These are phyloP conservation scores for Crepidodera aurea DNA, from an alignment of 2,888 invertebrate species.

Conservation along the genomic window DNA sequence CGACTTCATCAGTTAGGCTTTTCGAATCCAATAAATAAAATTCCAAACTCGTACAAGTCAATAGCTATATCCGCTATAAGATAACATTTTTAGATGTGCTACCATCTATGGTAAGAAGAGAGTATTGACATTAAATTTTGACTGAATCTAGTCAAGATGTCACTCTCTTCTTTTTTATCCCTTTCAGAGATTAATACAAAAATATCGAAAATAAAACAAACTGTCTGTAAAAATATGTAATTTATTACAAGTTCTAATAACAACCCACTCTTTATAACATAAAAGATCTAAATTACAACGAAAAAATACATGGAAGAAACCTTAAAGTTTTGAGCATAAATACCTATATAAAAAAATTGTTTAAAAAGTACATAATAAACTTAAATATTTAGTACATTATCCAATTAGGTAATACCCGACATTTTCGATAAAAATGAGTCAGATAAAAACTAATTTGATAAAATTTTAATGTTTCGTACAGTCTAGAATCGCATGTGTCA, in stretches of 20 bases:
- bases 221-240: conserved; percentile 42
- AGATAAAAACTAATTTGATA: not conserved
- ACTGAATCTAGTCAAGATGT: too few species aligned
- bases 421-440: too few species aligned
- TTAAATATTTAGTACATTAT: not conserved
- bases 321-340: conserved; percentile 36
- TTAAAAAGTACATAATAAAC: not conserved
- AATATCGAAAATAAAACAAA: not conserved
- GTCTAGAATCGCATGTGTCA: conserved; percentile 6
- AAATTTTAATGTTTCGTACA: conserved; percentile 2
- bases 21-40: too few species aligned
- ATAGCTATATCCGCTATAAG: too few species aligned
- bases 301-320: conserved; percentile 39
- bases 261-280: conserved; percentile 42
- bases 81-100: too few species aligned
- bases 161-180: too few species aligned
- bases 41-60: too few species aligned
- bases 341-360: conserved; percentile 24
- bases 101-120: too few species aligned
- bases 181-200: too few species aligned
- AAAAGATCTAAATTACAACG: conserved; percentile 34
- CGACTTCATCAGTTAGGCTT: too few species aligned
- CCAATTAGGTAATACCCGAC: not conserved
- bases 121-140: too few species aligned
- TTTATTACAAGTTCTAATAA: conserved; percentile 45